Evolutionary conservation across 2,888 invertebrate genomes (phyloP).

Genomic region (Noctua janthe): DNA sequence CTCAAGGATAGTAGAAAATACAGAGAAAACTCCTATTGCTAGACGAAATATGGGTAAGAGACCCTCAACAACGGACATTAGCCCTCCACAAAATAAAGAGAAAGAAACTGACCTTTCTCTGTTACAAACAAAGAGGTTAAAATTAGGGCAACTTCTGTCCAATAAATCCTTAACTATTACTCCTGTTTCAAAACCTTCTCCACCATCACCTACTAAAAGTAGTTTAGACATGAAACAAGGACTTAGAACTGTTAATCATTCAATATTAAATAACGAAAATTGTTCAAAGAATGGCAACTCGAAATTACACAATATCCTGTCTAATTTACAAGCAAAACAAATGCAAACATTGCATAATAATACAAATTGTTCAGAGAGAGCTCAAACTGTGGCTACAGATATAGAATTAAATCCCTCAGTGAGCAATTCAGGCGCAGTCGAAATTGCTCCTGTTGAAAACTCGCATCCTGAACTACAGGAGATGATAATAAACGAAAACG

Average conservation of each 20-base stretch:
- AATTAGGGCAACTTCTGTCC: constrained; percentile 85
- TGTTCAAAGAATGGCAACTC: constrained; percentile 89
- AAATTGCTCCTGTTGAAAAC: constrained; percentile 78
- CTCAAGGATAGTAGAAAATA: constrained; percentile 83
- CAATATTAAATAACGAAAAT: constrained; percentile 85
- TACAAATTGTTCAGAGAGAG: constrained; percentile 78
- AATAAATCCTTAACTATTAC: constrained; percentile 84
- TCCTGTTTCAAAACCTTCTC: constrained; percentile 77
- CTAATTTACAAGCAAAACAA: constrained; percentile 86
- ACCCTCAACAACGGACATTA: constrained; percentile 75
- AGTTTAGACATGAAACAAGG: constrained; percentile 76
- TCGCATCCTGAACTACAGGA: constrained; percentile 81
- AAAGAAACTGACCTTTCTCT: constrained; percentile 79
- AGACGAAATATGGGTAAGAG: constrained; percentile 80
- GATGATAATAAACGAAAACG: constrained; percentile 87
- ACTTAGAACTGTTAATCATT: constrained; percentile 79
- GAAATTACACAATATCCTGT: constrained; percentile 86
- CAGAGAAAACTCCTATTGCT: constrained; percentile 77
- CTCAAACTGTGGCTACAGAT: constrained; percentile 75
- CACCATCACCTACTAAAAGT: constrained; percentile 77
- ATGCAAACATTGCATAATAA: constrained; percentile 81
- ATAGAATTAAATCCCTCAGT: constrained; percentile 83
- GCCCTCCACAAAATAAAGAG: constrained; percentile 75
- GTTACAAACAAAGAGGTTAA: constrained; percentile 84
- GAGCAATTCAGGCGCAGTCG: constrained; percentile 81